Evolutionary conservation across 2,113 vertebrate species (phyloP).

Genomic region (Corythornis cristatus): DNA sequence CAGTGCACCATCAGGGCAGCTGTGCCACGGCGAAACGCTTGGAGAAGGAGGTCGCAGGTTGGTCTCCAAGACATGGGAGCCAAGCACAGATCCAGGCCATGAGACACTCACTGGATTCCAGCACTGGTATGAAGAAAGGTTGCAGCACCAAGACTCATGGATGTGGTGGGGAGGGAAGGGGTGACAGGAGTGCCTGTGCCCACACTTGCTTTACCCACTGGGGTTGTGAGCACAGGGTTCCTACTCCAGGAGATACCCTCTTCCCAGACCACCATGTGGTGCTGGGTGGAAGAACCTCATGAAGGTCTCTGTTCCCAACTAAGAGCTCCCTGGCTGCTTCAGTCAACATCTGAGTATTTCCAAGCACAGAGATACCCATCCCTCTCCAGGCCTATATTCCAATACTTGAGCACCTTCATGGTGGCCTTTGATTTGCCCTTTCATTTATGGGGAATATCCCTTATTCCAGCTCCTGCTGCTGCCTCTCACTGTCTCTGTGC

Average conservation of each 20-base stretch:
- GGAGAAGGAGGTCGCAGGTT: neutral
- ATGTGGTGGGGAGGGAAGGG: neutral
- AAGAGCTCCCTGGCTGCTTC: neutral
- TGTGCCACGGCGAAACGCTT: neutral
- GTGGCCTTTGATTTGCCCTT: neutral
- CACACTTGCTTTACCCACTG: neutral
- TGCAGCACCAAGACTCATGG: neutral
- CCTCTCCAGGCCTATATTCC: neutral
- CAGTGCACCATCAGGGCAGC: accelerated
- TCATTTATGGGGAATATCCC: neutral
- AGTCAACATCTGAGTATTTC: neutral
- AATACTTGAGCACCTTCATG: neutral
- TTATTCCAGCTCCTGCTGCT: neutral
- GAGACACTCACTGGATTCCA: neutral
- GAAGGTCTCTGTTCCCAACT: neutral
- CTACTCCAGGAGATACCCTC: neutral
- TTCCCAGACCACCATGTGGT: neutral
- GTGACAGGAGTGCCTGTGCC: neutral
- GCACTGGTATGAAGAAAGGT: neutral
- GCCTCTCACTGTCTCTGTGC: neutral
- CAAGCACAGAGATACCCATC: neutral
- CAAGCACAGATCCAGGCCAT: neutral
- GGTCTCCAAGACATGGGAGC: neutral
- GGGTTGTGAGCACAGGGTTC: neutral
- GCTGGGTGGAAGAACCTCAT: neutral